A percentile compares a stretch with the other conserved stretches of the same genome.
Conservation (phyloP, 64 coral and sea anemone genomes). For the Dendronephthya gigantea region DNA sequence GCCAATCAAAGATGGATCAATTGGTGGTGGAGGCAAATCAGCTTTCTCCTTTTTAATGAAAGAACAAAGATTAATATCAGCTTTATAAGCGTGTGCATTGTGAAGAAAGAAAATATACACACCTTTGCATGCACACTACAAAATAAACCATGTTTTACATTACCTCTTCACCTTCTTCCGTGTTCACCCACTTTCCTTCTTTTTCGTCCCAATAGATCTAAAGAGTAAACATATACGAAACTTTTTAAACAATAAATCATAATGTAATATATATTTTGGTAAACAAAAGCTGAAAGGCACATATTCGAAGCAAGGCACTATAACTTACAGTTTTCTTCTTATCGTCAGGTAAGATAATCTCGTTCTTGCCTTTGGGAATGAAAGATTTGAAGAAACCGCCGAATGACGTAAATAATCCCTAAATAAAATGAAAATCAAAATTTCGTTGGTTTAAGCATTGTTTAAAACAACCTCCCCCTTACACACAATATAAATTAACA, state of each 20-base stretch:
- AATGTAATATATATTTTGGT: too few relatives aligned
- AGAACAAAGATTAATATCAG: not conserved
- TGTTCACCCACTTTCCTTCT: constrained; percentile 52
- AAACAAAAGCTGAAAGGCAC: too few relatives aligned
- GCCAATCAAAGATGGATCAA: constrained; percentile 36
- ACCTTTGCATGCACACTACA: too few relatives aligned
- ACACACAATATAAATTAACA: not conserved
- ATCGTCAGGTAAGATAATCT: constrained; percentile 60
- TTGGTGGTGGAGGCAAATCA: constrained; percentile 45
- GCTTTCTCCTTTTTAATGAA: constrained; percentile 34
- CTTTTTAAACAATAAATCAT: not conserved
- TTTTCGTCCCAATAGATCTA: constrained; percentile 64
- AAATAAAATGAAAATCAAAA: not conserved
- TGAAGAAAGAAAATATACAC: not conserved
- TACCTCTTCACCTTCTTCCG: constrained; percentile 45
- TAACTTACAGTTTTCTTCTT: constrained; percentile 42
- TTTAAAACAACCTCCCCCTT: too few relatives aligned
- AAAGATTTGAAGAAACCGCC: constrained; percentile 38
- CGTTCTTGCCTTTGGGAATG: constrained; percentile 43
- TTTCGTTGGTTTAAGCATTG: too few relatives aligned
- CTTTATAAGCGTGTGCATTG: too few relatives aligned
- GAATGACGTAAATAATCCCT: constrained; percentile 41
- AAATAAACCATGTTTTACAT: not conserved
- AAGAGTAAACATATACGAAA: not conserved
- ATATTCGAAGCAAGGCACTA: not conserved